These are phyloP conservation scores for Cancer borealis DNA, from an alignment of 2,888 invertebrate genomes.

Conservation along the genomic window DNA sequence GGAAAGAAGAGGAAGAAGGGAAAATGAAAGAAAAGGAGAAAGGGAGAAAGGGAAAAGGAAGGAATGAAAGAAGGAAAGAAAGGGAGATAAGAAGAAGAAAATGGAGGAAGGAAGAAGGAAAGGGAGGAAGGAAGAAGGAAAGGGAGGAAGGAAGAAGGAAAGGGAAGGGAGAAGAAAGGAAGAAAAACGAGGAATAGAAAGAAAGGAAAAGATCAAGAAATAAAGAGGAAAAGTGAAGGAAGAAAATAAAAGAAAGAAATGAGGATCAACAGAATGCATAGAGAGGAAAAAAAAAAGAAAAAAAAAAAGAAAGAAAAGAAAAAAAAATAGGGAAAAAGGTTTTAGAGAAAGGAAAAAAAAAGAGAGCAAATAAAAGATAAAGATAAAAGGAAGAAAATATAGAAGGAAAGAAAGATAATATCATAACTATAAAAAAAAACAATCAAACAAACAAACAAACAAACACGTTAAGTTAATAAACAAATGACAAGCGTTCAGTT, in stretches of 20 bases:
- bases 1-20: not conserved
- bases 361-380: no score
- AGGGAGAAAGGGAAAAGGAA: not conserved
- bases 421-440: not conserved
- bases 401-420: no score
- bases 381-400: no score
- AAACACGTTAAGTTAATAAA: not conserved
- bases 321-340: not conserved
- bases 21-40: not conserved
- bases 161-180: not conserved
- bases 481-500: not conserved
- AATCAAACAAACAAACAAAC: conserved; percentile 11
- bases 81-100: not conserved
- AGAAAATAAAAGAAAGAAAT: conserved; percentile 12
- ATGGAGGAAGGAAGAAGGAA: not conserved
- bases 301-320: not conserved
- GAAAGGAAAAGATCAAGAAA: not conserved
- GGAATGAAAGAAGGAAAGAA: not conserved
- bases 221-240: not conserved
- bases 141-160: not conserved
- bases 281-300: no score
- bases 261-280: not conserved
- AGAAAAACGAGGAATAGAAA: not conserved
- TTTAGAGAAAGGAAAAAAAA: not conserved
- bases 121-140: not conserved